Evolutionary conservation across 1,140 invertebrate species (phyloP).

Genomic region (Lethrus apterus): DNA sequence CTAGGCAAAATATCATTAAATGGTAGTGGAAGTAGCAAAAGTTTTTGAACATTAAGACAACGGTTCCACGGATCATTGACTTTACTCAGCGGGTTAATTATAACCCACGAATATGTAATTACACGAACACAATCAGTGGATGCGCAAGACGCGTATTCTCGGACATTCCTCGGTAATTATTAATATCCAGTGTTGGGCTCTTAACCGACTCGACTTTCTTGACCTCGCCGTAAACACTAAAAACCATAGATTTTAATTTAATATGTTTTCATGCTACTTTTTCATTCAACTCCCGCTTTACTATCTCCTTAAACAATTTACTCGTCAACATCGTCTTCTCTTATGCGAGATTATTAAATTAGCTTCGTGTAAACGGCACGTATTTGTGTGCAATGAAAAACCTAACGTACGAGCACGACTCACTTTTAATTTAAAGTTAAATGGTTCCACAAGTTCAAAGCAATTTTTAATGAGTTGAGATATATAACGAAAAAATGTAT

Average conservation of each 20-base stretch:
- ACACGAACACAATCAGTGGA: conserved; percentile 40
- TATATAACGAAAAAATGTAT: too few species aligned
- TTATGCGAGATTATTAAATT: too few species aligned
- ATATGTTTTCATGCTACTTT: conserved; percentile 32
- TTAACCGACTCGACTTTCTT: conserved; percentile 24
- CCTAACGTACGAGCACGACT: too few species aligned
- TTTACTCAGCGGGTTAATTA: conserved; percentile 35
- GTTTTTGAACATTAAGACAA: conserved; percentile 30
- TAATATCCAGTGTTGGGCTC: conserved; percentile 30
- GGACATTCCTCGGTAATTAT: conserved; percentile 38
- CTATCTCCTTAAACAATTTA: conserved; percentile 15
- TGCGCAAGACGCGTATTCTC: conserved; percentile 37
- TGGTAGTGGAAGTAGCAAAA: conserved; percentile 27
- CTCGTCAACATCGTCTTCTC: conserved; percentile 10
- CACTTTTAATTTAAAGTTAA: too few species aligned
- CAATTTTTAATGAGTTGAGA: too few species aligned
- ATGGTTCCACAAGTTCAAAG: too few species aligned
- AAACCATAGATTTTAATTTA: conserved; percentile 14
- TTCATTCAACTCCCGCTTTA: conserved; percentile 27
- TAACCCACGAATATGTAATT: conserved; percentile 41
- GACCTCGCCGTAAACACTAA: conserved; percentile 32
- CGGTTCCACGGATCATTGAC: conserved; percentile 38
- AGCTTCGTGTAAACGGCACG: too few species aligned
- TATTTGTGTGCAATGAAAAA: too few species aligned
- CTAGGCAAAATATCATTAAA: conserved; percentile 7